These are phyloP conservation scores for Electrophaes corylata DNA, from an alignment of 2,888 invertebrate genomes.

Conservation along the genomic window DNA sequence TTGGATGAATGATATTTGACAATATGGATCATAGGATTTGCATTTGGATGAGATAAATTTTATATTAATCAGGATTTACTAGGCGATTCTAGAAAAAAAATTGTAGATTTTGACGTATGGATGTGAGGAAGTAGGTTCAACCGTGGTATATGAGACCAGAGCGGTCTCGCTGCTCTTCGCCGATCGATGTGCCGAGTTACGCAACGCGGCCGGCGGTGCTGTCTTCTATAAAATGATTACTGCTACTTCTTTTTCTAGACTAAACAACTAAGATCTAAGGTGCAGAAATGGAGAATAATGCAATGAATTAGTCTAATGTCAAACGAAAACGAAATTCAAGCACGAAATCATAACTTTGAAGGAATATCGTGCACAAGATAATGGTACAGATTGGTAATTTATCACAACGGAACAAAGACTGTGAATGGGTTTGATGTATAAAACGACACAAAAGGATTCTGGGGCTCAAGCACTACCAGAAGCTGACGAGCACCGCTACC, in stretches of 20 bases:
- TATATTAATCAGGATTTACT: too few relatives aligned
- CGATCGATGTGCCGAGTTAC: conserved; percentile 81
- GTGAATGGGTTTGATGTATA: conserved; percentile 44
- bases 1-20: too few relatives aligned
- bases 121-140: conserved; percentile 51
- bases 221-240: conserved; percentile 49
- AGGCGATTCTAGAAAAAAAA: too few relatives aligned
- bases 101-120: conserved; percentile 29
- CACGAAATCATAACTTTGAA: conserved; percentile 14
- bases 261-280: conserved; percentile 3
- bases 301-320: background rate
- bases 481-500: conserved; percentile 46
- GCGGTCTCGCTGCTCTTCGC: conserved; percentile 64
- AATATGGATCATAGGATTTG: too few relatives aligned
- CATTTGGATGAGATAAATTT: too few relatives aligned
- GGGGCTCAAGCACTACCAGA: conserved; percentile 61
- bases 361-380: conserved; percentile 22
- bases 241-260: conserved; percentile 44
- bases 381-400: conserved; percentile 18
- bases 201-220: conserved; percentile 78
- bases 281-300: conserved; percentile 9
- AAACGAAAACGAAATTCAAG: conserved; percentile 14
- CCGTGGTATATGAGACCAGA: conserved; percentile 58
- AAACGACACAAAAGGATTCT: conserved; percentile 47
- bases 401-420: conserved; percentile 31